Evolutionary conservation across 1,140 invertebrate species (phyloP), one percentile per base, ranked within the genome.

Genomic region (Drosophila gunungcola): DNA sequence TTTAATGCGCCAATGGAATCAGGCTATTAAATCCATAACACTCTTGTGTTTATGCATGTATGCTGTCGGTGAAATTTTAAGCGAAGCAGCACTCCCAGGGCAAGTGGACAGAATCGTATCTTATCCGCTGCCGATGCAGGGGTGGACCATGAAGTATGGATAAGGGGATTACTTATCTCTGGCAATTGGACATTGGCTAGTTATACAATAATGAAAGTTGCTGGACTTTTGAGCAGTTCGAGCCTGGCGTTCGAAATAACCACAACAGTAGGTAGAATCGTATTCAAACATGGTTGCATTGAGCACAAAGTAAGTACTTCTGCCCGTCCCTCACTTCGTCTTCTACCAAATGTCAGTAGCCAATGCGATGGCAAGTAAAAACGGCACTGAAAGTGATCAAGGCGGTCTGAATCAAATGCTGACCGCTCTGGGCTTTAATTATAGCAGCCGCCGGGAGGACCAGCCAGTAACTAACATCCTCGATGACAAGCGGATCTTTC

Each of bases 401-500:
- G 52, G 4, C 53, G 27, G 38, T 27, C 29, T 75, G 2, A 67
- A 64, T 39, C 54, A 51, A 12, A 51, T 51, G 36, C 62, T 36
- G 27, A 75, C 51, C 36, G 56, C 27, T 9, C 53, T 74, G 10
- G 42, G 60, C 27, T 61, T 68, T 12, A 64, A 75, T 79, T 88
- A 63, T 60, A 86, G 79, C 9, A 46, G 21, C 4, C 25, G 64
- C 7, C 21, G 41, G 13, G 42, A 76, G 57, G 76, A 48, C 6
- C 25, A 60, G 41, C 25, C 46, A n/a, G 48, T 49, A 12, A 46
- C 48, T 1, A 90, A 86, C 45, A 90, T 91, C 27, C 72, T 80
- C 5, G 79, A 91, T 13, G 86, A 92, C 43, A 91, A 85, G 39
- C 73, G 86, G 4, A 93, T 92, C 34, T 93, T 94, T 51, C 93